phyloP scores from a whole-genome alignment of 1,140 invertebrate genomes.

The Popillia japonica region DNA sequence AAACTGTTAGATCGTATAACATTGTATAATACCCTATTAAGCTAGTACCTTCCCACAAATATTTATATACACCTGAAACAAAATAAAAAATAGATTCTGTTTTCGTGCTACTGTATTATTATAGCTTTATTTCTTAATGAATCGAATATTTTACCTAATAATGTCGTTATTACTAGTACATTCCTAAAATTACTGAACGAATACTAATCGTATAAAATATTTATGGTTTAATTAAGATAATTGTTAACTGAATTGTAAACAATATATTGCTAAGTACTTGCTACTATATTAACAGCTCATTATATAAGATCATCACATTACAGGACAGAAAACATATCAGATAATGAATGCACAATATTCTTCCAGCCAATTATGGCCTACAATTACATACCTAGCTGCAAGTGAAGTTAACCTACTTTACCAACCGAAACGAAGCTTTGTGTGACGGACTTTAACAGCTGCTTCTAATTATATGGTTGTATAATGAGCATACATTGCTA shows the following conservation, averaged over 20 bases:
- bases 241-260: not conserved
- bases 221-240: slow-evolving; percentile 1
- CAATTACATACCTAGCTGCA: not conserved
- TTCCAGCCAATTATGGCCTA: not conserved
- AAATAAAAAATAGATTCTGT: too few species aligned
- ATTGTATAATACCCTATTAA: too few species aligned
- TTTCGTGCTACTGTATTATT: too few species aligned
- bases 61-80: too few species aligned
- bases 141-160: not conserved
- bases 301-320: not conserved
- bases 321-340: not conserved
- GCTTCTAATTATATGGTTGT: too few species aligned
- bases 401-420: not conserved
- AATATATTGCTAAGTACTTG: not conserved
- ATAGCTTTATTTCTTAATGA: not conserved
- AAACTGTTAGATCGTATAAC: too few species aligned
- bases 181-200: slow-evolving; percentile 1
- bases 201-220: not conserved
- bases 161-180: not conserved
- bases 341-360: not conserved
- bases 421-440: not conserved
- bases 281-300: not conserved
- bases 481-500: too few species aligned
- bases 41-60: too few species aligned
- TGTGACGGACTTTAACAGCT: not conserved